Conservation (phyloP, 2,888 invertebrate genomes). For the Gortyna flavago region DNA sequence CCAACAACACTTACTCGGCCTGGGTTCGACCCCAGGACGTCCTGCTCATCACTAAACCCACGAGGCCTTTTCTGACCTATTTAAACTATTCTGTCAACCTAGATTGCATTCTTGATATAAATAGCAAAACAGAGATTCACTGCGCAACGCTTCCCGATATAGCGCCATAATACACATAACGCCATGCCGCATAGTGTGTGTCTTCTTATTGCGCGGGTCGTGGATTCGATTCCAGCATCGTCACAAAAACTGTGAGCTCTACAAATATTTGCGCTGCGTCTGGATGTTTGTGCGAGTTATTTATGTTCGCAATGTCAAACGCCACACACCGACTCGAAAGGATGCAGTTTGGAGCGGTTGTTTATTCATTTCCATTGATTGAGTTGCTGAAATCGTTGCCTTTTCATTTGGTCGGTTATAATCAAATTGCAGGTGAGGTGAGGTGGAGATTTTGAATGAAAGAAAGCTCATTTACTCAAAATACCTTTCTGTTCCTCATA, state of each 20-base stretch:
- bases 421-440: background rate
- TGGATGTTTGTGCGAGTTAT: conserved; percentile 32
- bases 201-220: conserved; percentile 8
- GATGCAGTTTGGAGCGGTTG: background rate
- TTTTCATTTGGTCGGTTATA: background rate
- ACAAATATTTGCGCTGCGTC: conserved; percentile 29
- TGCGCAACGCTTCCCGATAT: background rate
- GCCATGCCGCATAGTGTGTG: too few species aligned
- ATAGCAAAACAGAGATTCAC: too few species aligned
- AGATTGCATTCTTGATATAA: background rate
- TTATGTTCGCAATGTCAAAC: conserved; percentile 23
- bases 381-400: background rate
- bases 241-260: conserved; percentile 27
- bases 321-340: background rate
- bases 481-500: background rate
- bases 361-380: background rate
- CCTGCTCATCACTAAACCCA: background rate
- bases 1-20: background rate
- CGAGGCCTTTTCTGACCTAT: background rate
- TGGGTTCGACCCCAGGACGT: background rate
- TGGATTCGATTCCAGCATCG: conserved; percentile 25
- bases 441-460: background rate
- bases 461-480: background rate
- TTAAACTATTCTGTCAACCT: background rate
- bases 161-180: background rate